A percentile compares a stretch with the other conserved stretches of the same genome.
These are phyloP conservation scores for Sardinella longiceps DNA, from an alignment of 2,797 vertebrate genomes.

Conservation along the genomic window DNA sequence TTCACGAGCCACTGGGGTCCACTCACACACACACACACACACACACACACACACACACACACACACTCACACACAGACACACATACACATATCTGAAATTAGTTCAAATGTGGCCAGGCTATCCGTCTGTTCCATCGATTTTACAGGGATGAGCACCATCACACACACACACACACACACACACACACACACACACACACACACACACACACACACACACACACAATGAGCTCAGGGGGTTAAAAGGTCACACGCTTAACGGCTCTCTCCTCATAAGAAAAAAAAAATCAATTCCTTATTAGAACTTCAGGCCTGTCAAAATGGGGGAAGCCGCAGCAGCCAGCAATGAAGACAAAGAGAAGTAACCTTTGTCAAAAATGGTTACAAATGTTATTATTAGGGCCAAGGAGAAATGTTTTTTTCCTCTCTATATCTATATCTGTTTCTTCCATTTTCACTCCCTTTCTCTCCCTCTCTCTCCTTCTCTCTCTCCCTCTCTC, in stretches of 20 bases:
- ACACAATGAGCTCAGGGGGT: conserved; percentile 68
- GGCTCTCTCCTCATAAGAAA: conserved; percentile 53
- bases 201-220: conserved; percentile 57
- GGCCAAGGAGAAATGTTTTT: background rate
- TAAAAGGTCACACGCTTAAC: conserved; percentile 64
- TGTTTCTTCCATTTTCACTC: background rate
- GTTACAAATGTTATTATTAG: conserved; percentile 60
- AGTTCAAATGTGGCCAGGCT: conserved; percentile 6
- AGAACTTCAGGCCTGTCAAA: conserved; percentile 65
- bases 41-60: background rate
- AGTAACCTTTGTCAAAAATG: conserved; percentile 67
- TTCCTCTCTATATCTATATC: background rate
- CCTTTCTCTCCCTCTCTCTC: conserved; percentile 29
- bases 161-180: conserved; percentile 57
- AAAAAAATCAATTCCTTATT: conserved; percentile 73
- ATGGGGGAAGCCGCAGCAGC: conserved; percentile 44
- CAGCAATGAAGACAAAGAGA: conserved; percentile 71
- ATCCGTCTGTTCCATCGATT: conserved; percentile 59
- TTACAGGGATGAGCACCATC: conserved; percentile 59
- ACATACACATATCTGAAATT: conserved; percentile 19
- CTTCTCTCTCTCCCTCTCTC: conserved; percentile 28
- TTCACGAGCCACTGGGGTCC: conserved; percentile 63
- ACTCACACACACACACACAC: background rate
- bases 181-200: conserved; percentile 57
- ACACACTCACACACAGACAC: background rate